Evolutionary conservation across 2,113 vertebrate species (phyloP), one percentile per base, ranked within the genome.

Genomic region (Scolopax mira): DNA sequence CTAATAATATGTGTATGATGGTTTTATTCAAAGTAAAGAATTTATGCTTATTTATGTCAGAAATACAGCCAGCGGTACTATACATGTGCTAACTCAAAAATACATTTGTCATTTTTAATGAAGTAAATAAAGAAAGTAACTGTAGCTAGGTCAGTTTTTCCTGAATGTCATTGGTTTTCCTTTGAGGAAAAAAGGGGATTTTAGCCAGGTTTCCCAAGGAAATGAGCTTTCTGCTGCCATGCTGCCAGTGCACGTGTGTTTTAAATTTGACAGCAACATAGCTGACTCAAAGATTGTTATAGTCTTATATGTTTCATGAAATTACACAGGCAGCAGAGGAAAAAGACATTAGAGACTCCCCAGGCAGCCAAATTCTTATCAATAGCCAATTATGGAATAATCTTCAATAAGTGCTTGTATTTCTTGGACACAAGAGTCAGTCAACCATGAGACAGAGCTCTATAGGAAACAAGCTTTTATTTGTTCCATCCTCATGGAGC

Each of bases 91-190:
- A 89, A 28, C 39, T 89, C 61, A 31, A 71, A 52, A 84, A 90
- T 28, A 8, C 37, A 67, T 90, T 57, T 75, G 22, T 94, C 73
- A 79, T 80, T 97, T 95, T 92, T 94, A 96, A 93, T 89, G 69
- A 96, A 94, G 90, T 61, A 66, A 92, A 78, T 78, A 94, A 95
- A 93, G 57, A 44, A 80, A 69, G 8, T 58, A n/a, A 64, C n/a
- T 88, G 3, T 11, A 77, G 85, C 49, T 75, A 39, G 83, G 69
- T 89, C 42, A 42, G 2, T 86, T 92, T 79, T 86, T 75, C 72
- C 33, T 77, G 65, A 78, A 51, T 86, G 41, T 65, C 4, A 4
- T 23, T 54, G 27, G 8, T 44, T 74, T 22, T 78, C 6, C 33
- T 48, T 81, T 19, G 18, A 8, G 17, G 48, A 5, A 23, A 22